Percentiles rank a stretch among this genome's conserved stretches.
Evolutionary conservation across 2,888 invertebrate genomes (phyloP).

Genomic region (Brenthis ino): DNA sequence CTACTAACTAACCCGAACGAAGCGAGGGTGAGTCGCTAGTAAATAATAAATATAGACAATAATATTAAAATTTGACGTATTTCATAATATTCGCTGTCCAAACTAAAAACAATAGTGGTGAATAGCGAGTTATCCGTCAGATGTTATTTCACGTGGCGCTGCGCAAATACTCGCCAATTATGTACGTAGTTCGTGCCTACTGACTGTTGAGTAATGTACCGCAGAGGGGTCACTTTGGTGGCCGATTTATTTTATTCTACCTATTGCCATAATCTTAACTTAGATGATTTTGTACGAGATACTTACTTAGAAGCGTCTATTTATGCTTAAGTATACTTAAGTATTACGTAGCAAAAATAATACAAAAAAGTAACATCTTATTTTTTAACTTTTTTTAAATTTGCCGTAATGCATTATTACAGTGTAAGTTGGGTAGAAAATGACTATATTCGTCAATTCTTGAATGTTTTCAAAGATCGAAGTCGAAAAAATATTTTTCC

Average conservation of each 20-base stretch:
- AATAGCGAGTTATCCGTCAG: conserved; percentile 57
- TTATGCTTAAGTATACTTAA: too few species aligned
- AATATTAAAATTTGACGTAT: conserved; percentile 19
- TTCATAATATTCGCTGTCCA: conserved; percentile 27
- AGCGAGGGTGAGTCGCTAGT: too few species aligned
- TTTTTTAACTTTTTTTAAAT: not conserved
- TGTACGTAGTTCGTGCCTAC: conserved; percentile 17
- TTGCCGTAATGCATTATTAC: too few species aligned
- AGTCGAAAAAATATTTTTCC: too few species aligned
- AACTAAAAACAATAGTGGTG: conserved; percentile 43
- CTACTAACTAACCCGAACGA: too few species aligned
- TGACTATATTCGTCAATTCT: too few species aligned
- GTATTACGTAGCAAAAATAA: not conserved
- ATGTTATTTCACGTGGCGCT: conserved; percentile 71
- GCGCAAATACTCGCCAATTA: conserved; percentile 58
- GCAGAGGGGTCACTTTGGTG: conserved; percentile 8
- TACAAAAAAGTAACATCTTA: not conserved
- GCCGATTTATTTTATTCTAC: too few species aligned
- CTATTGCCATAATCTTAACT: too few species aligned
- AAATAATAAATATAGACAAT: not conserved
- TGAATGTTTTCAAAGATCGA: too few species aligned
- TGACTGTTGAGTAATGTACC: not conserved
- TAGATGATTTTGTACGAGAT: not conserved
- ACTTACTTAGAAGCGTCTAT: not conserved
- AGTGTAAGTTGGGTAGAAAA: too few species aligned